Conservation (phyloP, 2,113 vertebrate genomes). For the Entelurus aequoreus region DNA sequence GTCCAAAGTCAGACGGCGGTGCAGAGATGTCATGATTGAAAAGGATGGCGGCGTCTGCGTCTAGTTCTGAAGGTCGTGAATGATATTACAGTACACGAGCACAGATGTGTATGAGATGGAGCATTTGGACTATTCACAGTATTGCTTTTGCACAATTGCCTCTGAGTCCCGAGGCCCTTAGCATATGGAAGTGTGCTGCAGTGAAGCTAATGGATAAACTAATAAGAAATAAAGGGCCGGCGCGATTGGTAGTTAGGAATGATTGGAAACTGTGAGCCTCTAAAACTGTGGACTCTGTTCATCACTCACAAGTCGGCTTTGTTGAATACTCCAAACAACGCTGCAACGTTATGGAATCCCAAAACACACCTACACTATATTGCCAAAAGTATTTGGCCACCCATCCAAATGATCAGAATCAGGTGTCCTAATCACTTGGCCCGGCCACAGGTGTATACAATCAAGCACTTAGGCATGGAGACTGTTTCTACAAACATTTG, state of each 20-base stretch:
- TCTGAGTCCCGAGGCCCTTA: slow-evolving; percentile 38
- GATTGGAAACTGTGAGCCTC: slow-evolving; percentile 40
- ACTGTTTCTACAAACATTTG: too few relatives aligned
- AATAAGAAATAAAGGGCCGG: slow-evolving; percentile 49
- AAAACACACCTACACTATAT: slow-evolving; percentile 1
- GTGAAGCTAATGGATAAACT: slow-evolving; percentile 34
- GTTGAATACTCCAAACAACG: slow-evolving; percentile 17
- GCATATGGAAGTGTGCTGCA: slow-evolving; percentile 45
- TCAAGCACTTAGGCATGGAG: too few relatives aligned
- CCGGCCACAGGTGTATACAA: too few relatives aligned
- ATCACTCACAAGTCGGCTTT: slow-evolving; percentile 9
- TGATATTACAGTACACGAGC: slow-evolving; percentile 41
- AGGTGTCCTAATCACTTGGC: too few relatives aligned
- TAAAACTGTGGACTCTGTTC: slow-evolving; percentile 28
- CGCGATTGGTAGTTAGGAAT: slow-evolving; percentile 39
- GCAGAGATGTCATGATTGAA: slow-evolving; percentile 28
- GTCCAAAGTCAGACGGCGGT: slow-evolving; percentile 27
- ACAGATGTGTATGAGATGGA: slow-evolving; percentile 59
- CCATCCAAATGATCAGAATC: too few relatives aligned
- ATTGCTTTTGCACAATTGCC: slow-evolving; percentile 62
- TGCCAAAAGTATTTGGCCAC: too few relatives aligned
- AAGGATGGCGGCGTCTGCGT: slow-evolving; percentile 52
- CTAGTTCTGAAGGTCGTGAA: slow-evolving; percentile 56
- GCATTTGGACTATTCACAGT: slow-evolving; percentile 48
- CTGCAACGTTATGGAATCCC: slow-evolving; percentile 13